Evolutionary conservation across 92 coral and sea anemone species (phyloP).

Genomic region (Metridium senile): DNA sequence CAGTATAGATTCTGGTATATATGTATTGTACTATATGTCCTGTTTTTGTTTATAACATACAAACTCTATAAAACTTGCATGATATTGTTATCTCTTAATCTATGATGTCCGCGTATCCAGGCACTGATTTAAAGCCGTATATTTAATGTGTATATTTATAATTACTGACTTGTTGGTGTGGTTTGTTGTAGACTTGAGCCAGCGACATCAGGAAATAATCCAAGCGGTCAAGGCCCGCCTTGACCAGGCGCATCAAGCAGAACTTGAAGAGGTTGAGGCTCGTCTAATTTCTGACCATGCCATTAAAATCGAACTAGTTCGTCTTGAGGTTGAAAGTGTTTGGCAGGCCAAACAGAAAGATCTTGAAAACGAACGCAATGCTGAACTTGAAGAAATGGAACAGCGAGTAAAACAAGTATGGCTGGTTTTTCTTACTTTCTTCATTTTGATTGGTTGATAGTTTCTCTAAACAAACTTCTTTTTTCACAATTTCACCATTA

Average conservation of each 20-base stretch:
- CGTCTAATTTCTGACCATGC: slow-evolving; percentile 85
- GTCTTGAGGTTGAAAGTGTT: slow-evolving; percentile 85
- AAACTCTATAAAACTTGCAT: no score
- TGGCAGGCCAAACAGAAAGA: slow-evolving; percentile 74
- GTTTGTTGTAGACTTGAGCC: slow-evolving; percentile 68
- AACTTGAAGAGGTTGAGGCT: slow-evolving; percentile 86
- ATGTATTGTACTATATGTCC: no score
- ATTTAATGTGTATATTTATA: no score
- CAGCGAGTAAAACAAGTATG: slow-evolving; percentile 51
- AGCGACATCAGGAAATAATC: slow-evolving; percentile 83
- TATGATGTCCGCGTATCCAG: neutral
- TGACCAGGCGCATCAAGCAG: slow-evolving; percentile 85
- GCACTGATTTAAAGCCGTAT: neutral
- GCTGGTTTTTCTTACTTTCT: no score
- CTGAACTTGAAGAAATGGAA: slow-evolving; percentile 47
- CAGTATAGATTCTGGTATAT: no score
- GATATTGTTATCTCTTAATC: no score
- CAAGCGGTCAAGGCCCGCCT: slow-evolving; percentile 77
- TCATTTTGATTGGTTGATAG: no score
- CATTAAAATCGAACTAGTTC: slow-evolving; percentile 82
- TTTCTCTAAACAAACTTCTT: no score
- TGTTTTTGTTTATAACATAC: no score
- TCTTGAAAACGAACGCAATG: slow-evolving; percentile 52
- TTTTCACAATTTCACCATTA: no score
- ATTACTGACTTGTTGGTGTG: no score